Evolutionary conservation across 2,888 invertebrate species (phyloP).

Genomic region (Platycheirus albimanus): DNA sequence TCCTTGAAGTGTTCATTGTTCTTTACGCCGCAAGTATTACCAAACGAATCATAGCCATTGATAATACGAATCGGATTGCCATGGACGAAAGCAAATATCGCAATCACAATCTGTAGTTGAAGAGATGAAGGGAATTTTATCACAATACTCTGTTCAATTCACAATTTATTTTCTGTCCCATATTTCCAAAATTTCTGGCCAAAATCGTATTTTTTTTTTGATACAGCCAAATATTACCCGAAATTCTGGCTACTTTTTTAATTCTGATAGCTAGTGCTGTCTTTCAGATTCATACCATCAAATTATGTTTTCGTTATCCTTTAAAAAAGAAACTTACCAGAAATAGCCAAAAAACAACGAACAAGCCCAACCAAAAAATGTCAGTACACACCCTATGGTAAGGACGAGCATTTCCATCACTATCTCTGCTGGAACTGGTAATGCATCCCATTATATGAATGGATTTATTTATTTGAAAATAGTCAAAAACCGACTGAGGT

Average conservation of each 20-base stretch:
- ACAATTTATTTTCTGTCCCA: too few relatives aligned
- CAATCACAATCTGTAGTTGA: constrained; percentile 88
- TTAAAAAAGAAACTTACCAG: constrained; percentile 85
- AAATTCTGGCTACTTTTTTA: constrained; percentile 11
- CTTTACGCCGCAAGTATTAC: constrained; percentile 95
- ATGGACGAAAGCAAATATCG: constrained; percentile 93
- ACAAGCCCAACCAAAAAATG: constrained; percentile 90
- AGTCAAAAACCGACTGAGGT: too few relatives aligned
- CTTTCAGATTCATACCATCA: too few relatives aligned
- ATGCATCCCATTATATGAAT: constrained; percentile 85
- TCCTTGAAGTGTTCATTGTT: constrained; percentile 89
- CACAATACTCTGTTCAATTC: too few relatives aligned
- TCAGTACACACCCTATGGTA: constrained; percentile 91
- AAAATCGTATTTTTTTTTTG: too few relatives aligned
- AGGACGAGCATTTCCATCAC: constrained; percentile 81
- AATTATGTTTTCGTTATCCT: too few relatives aligned
- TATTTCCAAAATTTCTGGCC: not conserved
- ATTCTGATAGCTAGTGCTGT: too few relatives aligned
- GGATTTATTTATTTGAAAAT: constrained; percentile 60
- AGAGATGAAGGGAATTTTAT: constrained; percentile 60
- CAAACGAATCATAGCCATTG: constrained; percentile 96
- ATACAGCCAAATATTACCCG: too few relatives aligned
- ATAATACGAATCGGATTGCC: constrained; percentile 93
- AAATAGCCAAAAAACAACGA: constrained; percentile 91
- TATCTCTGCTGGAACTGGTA: constrained; percentile 86